A percentile compares a stretch with the other conserved stretches of the same genome.
Evolutionary conservation across 2,797 vertebrate species (phyloP).

Genomic region (Sebastes jordani): DNA sequence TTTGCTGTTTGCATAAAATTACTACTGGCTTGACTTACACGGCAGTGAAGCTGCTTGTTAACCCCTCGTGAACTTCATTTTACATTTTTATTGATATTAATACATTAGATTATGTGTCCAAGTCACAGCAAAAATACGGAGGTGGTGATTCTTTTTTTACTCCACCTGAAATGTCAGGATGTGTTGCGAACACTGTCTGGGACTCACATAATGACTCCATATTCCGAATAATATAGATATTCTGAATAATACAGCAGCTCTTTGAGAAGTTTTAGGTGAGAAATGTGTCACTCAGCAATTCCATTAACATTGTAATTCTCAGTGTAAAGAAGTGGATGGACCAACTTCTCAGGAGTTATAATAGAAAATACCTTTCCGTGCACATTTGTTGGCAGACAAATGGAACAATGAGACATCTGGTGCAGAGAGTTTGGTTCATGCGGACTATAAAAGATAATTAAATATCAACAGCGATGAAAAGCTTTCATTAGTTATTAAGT

Average conservation of each 20-base stretch:
- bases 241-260: background rate
- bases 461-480: conserved; percentile 15
- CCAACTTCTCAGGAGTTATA: conserved; percentile 6
- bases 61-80: background rate
- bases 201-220: conserved; percentile 2
- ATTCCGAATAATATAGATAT: background rate
- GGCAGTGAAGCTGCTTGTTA: conserved; percentile 5
- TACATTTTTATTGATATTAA: background rate
- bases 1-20: conserved; percentile 49
- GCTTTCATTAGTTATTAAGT: conserved; percentile 15
- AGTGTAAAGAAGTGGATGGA: background rate
- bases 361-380: background rate
- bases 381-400: conserved; percentile 25
- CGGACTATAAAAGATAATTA: conserved; percentile 3
- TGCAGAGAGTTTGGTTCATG: conserved; percentile 6
- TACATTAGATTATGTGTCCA: background rate
- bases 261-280: conserved; percentile 15
- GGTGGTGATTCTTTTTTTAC: background rate
- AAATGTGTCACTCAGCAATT: conserved; percentile 19
- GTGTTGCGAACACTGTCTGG: background rate
- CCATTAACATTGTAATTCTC: conserved; percentile 2
- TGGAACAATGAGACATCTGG: conserved; percentile 20
- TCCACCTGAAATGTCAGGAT: conserved; percentile 4
- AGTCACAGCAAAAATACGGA: background rate
- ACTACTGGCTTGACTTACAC: conserved; percentile 14